Evolutionary conservation across 2,113 vertebrate genomes (phyloP).

Genomic region (Plestiodon gilberti): DNA sequence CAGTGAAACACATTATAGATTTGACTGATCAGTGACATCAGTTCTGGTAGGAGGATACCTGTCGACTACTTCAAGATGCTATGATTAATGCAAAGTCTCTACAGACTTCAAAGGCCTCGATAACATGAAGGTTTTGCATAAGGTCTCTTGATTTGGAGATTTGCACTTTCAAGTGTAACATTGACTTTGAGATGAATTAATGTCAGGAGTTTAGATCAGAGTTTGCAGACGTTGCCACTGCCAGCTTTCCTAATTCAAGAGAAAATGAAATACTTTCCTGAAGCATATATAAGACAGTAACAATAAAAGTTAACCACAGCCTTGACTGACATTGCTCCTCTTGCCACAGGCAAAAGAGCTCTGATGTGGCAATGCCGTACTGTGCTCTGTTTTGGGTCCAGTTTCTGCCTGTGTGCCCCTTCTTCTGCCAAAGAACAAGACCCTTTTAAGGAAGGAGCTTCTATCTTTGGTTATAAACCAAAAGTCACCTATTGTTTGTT

Average conservation of each 20-base stretch:
- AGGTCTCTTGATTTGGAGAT: background rate
- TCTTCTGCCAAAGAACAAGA: no score
- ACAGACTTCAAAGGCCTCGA: background rate
- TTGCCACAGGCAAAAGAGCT: background rate
- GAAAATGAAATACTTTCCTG: background rate
- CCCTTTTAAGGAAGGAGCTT: no score
- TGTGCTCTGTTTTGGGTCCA: no score
- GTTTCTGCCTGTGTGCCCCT: no score
- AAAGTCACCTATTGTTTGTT: no score
- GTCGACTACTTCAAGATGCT: background rate
- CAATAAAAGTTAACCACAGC: background rate
- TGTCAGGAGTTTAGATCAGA: background rate
- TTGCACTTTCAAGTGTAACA: background rate
- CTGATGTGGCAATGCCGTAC: background rate
- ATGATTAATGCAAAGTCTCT: background rate
- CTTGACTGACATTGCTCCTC: background rate
- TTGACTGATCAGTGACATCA: background rate
- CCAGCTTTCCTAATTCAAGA: background rate
- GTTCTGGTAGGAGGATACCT: background rate
- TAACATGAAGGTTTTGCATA: background rate
- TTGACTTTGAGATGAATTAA: background rate
- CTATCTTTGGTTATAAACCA: no score
- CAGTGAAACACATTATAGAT: background rate
- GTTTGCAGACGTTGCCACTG: background rate
- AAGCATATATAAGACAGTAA: background rate